Evolutionary conservation across 2,797 vertebrate genomes (phyloP).

Genomic region (Paramormyrops hopkinsi): DNA sequence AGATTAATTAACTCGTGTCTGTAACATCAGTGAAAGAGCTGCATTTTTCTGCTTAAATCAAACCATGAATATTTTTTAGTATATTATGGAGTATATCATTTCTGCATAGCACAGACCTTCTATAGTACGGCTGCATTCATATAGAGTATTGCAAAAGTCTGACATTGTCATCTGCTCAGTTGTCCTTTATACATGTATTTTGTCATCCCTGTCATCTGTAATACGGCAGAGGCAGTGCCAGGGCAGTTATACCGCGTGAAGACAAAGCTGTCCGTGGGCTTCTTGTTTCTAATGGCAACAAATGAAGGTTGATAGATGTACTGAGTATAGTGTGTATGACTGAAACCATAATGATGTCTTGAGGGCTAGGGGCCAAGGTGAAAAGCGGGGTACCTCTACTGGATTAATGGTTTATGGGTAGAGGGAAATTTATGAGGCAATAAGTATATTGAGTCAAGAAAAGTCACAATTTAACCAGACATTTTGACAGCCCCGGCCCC

Average conservation of each 20-base stretch:
- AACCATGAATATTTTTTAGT: not conserved
- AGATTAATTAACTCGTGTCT: not conserved
- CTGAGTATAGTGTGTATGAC: slow-evolving; percentile 19
- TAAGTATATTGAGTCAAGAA: slow-evolving; percentile 44
- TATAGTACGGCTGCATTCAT: not conserved
- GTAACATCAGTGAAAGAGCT: not conserved
- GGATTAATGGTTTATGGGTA: slow-evolving; percentile 33
- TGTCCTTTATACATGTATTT: not conserved
- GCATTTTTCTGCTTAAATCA: not conserved
- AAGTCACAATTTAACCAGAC: slow-evolving; percentile 7
- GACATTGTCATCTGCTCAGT: not conserved
- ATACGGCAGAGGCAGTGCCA: not conserved
- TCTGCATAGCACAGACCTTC: not conserved
- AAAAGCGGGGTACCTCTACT: not conserved
- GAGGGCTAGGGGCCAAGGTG: slow-evolving; percentile 10
- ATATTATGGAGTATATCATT: not conserved
- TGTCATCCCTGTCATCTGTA: not conserved
- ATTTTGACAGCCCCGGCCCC: slow-evolving; percentile 9
- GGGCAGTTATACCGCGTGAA: not conserved
- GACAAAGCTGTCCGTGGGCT: not conserved
- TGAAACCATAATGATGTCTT: slow-evolving; percentile 30
- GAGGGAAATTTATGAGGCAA: slow-evolving; percentile 40
- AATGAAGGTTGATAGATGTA: slow-evolving; percentile 27
- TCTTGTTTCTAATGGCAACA: not conserved
- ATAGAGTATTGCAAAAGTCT: not conserved